Percentiles rank a stretch among this genome's conserved stretches.
Evolutionary conservation across 2,888 invertebrate species (phyloP).

Genomic region (Chironomus riparius): DNA sequence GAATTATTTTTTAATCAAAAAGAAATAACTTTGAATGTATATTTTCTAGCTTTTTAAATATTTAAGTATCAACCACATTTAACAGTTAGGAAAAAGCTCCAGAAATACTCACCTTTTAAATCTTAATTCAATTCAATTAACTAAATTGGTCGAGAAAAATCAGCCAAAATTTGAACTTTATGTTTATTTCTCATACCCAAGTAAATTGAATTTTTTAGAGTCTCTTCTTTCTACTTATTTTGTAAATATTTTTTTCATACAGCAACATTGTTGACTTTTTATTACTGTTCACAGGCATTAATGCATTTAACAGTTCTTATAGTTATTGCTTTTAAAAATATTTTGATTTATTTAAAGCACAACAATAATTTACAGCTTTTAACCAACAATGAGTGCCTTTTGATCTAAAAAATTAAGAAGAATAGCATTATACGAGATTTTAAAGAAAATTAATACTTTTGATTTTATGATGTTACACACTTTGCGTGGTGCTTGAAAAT

Average conservation of each 20-base stretch:
- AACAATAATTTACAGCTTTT: constrained; percentile 4
- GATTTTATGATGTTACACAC: no score
- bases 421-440: neutral
- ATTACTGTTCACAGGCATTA: neutral
- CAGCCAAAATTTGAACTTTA: neutral
- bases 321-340: neutral
- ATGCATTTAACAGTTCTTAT: no score
- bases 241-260: neutral
- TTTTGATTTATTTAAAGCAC: constrained; percentile 9
- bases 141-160: neutral
- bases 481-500: no score
- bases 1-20: no score
- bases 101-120: neutral
- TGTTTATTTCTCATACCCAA: neutral
- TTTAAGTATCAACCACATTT: no score
- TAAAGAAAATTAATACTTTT: neutral
- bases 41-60: no score
- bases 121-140: neutral
- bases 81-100: no score
- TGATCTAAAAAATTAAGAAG: neutral
- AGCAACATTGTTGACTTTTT: neutral
- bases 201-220: neutral
- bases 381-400: constrained; percentile 2
- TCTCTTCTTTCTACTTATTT: neutral
- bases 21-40: no score